Evolutionary conservation across 2,797 vertebrate genomes (phyloP), one percentile per base, ranked within the genome.

Genomic region (Psittacula derbiana): DNA sequence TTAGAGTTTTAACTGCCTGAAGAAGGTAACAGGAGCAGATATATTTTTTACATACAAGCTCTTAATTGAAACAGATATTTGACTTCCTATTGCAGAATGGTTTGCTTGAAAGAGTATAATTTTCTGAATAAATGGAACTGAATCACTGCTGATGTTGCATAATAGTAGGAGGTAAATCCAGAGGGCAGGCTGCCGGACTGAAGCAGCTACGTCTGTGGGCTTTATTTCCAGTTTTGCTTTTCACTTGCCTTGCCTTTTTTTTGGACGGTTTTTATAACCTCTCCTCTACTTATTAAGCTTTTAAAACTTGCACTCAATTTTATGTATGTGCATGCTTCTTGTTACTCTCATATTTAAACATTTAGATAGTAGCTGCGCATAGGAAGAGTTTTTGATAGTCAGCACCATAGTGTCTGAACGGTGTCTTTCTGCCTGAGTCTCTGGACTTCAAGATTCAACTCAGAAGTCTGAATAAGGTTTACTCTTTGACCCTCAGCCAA

Each of bases 21-120:
- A 79, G 72, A 88, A 72, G 58, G 81, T 79, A 84, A 90, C 28
- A 41, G 78, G 74, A 67, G 62, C 81, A 80, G 53, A 41, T 78
- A 41, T 8, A 13, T 66, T 91, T 90, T 89, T 86, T 33, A 80
- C 89, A 75, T 94, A 62, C 50, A 75, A 62, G 7, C 69, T 80
- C 79, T 90, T 84, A 89, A 73, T 62, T 93, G 70, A 88, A 94
- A 46, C 60, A 94, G 65, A 8, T 88, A 90, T 81, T 96, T 90
- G 62, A 69, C 62, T 88, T 93, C 67, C 88, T 93, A 7, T 60
- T 79, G 30, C 85, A 53, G 52, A 80, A 71, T 73, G 46, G 36
- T 90, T 91, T 66, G 38, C 76, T 83, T 83, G 70, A 53, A 84
- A 79, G 88, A 78, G 28, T 61, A 5, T 67, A 15, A 85, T 92